Evolutionary conservation across 2,797 vertebrate species (phyloP), one percentile per base, ranked within the genome.

Genomic region (Salarias fasciatus): DNA sequence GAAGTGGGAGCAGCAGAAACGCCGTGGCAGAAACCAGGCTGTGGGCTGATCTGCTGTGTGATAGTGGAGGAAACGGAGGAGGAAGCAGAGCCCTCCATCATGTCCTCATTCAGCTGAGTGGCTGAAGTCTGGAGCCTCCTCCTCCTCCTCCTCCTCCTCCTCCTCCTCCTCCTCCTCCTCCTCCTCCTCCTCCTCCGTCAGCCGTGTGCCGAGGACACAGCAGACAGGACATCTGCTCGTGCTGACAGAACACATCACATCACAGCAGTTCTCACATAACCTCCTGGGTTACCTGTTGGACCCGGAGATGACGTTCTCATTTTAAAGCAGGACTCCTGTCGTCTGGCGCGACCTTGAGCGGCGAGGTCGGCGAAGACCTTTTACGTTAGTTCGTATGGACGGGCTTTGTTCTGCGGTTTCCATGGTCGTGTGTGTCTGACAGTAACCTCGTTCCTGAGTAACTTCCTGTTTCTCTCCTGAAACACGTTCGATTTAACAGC

Each of bases 211-310:
- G 18, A 38, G 55, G 55, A 45, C 33, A 5, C 31, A 6, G 53
- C 49, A 46, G 57, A 28, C 3, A 6, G 44, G 35, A 31, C 36
- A 31, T 65, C 72, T 63, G 57, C 52, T 69, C 35, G n/a, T 5
- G 56, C 71, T 82, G 79, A 73, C 76, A 79, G 49, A 79, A 30
- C 41, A 28, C 24, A 79, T 80, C 67, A 63, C 60, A 57, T 79
- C 82, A 77, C 36, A 50, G 13, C 55, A 5, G 10, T 0, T 64
- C 52, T 73, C 62, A 15, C 46, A 30, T 47, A 28, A 73, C 49
- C 62, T 66, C 55, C 28, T 6, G 47, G 68, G 53, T 65, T 50
- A 78, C 68, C 71, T 69, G 61, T 71, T 70, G 61, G 0, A 10
- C 57, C 59, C 24, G 3, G 3, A 42, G 29, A 48, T 49, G 35